Base-by-base conservation (phyloP, 2,113 vertebrate species). In the Pholis gunnellus region DNA sequence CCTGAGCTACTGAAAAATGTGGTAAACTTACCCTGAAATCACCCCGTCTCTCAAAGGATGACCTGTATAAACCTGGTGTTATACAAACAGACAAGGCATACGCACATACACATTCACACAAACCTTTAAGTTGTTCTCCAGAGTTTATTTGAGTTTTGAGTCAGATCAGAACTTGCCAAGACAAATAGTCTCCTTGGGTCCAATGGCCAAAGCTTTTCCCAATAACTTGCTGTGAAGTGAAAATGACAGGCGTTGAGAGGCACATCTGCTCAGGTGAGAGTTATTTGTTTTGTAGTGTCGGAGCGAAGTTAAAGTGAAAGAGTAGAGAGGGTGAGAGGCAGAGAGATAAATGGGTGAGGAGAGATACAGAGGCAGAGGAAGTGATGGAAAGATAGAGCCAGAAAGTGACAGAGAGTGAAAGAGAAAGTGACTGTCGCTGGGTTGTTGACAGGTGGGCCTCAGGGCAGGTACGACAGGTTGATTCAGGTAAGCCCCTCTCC, bases 401-500 rank as follows among this genome's bases (percentile, higher is more conserved):
- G 84, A 89, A 84, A 90, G 82, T 54, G 69, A 87, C 71, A 84
- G 79, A 77, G 82, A 86, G 86, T 65, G 84, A 87, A 92, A 92
- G 87, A 82, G 79, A 94, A 88, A 93, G 89, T 60, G 78, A 92
- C 83, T 93, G 87, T 91, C 60, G 78, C 86, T 75, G 78, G 88
- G 83, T 85, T 91, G 91, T 92, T 94, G 94, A 94, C 93, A 93
- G 92, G 85, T 92, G 88, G 79, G 90, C 94, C 94, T 67, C 78
- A 66, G 92, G 94, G 93, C 89, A 94, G 92, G 89, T 87, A 91
- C 50, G 91, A 91, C 89, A 91, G 88, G 89, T 86, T 91, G 89
- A 93, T 89, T 93, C 89, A 92, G 89, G 83, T 92, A 87, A 91
- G 78, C 88, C 91, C 79, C 77, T 86, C 68, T 66, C 63, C 65